phyloP scores from a whole-genome alignment of 92 coral and sea anemone genomes.

The Porites divaricata region DNA sequence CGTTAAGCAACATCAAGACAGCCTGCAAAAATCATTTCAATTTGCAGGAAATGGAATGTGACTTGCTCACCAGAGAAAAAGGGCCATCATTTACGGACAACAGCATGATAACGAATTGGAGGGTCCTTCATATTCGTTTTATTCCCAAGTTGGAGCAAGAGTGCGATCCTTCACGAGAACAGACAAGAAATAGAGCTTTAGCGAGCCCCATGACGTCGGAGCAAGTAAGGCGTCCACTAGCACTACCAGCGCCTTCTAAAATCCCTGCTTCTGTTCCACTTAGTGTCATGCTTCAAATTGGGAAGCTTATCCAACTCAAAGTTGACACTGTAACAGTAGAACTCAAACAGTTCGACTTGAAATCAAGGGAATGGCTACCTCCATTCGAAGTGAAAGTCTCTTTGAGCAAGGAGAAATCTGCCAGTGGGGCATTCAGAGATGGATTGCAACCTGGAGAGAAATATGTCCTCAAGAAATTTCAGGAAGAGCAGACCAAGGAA shows the following conservation, averaged over 20 bases:
- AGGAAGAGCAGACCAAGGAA: conserved; percentile 42
- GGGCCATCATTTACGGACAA: no score
- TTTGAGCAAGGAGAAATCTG: conserved; percentile 34
- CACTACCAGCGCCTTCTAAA: conserved; percentile 8
- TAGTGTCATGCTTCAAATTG: conserved; percentile 61
- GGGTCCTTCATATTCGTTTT: no score
- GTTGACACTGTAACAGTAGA: conserved; percentile 52
- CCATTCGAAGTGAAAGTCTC: no score
- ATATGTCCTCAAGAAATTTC: conserved; percentile 68
- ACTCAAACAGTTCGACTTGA: conserved; percentile 58
- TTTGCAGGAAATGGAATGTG: no score
- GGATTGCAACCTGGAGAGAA: conserved; percentile 48
- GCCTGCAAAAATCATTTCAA: conserved; percentile 41
- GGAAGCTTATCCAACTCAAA: conserved; percentile 58
- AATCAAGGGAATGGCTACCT: no score
- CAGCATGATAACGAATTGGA: no score
- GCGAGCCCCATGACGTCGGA: conserved; percentile 6
- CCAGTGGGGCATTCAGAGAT: no score
- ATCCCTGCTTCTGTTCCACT: conserved; percentile 61
- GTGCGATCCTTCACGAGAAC: no score
- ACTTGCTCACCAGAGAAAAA: no score
- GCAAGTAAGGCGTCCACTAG: no score
- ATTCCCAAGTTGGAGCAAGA: no score
- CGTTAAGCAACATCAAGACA: conserved; percentile 58
- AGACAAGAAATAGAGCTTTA: conserved; percentile 15